phyloP scores from a whole-genome alignment of 2,797 vertebrate species.

The Sphaeramia orbicularis region DNA sequence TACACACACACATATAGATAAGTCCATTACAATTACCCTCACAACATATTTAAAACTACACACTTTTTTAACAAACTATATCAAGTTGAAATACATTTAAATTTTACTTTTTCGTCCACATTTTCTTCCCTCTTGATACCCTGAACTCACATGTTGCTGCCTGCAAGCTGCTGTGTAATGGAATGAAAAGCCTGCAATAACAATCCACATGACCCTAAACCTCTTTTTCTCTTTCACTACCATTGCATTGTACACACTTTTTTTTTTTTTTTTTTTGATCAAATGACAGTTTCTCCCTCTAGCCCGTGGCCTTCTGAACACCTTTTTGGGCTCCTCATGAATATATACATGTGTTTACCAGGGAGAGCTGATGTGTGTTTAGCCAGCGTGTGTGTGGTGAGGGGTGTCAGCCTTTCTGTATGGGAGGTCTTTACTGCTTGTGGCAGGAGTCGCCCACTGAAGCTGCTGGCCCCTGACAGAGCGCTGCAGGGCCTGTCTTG shows the following conservation, averaged over 20 bases:
- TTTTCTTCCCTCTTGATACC: conserved; percentile 37
- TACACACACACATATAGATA: conserved; percentile 6
- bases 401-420: conserved; percentile 64
- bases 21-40: conserved; percentile 3
- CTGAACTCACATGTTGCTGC: conserved; percentile 48
- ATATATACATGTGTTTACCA: conserved; percentile 78
- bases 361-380: conserved; percentile 28
- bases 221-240: conserved; percentile 36
- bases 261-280: conserved; percentile 35
- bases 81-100: conserved; percentile 4
- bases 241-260: conserved; percentile 22
- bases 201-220: conserved; percentile 50
- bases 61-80: conserved; percentile 29
- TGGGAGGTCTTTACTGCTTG: conserved; percentile 72
- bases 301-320: conserved; percentile 69
- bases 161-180: conserved; percentile 49
- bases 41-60: conserved; percentile 14
- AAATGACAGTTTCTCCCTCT: conserved; percentile 63
- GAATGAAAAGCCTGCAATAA: conserved; percentile 47
- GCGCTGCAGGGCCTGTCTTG: conserved; percentile 76
- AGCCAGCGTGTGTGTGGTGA: conserved; percentile 42
- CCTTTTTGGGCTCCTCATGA: conserved; percentile 73
- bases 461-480: conserved; percentile 75
- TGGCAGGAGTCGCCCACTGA: conserved; percentile 73
- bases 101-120: conserved; percentile 18